phyloP scores from a whole-genome alignment of 2,113 vertebrate species.

The Anhinga rufa region DNA sequence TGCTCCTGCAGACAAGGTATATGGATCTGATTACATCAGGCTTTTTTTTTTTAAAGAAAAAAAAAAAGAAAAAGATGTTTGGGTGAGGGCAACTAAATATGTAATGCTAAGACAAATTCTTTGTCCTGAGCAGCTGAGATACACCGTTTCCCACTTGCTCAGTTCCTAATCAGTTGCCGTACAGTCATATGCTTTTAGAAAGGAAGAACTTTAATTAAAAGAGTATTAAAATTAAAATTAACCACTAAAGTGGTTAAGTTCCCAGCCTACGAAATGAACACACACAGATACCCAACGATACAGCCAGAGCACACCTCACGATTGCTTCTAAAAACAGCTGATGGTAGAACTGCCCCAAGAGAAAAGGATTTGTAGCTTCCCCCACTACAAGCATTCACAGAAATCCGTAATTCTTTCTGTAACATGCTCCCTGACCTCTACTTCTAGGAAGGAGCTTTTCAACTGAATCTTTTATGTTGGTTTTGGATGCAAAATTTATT shows the following conservation, averaged over 20 bases:
- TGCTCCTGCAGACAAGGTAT: neutral
- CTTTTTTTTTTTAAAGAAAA: neutral
- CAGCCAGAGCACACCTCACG: neutral
- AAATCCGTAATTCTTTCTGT: neutral
- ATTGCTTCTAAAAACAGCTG: neutral
- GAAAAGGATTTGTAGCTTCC: neutral
- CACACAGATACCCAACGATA: neutral
- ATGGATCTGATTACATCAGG: neutral
- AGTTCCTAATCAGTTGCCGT: neutral
- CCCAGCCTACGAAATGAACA: neutral
- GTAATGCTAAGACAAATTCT: neutral
- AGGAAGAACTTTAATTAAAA: neutral
- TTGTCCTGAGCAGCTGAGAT: neutral
- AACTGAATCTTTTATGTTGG: neutral
- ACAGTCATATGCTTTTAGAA: neutral
- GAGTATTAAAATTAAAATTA: neutral
- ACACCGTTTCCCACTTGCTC: fast-evolving
- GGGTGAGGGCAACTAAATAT: neutral
- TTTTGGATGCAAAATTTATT: neutral
- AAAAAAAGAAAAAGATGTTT: neutral
- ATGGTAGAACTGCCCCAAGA: neutral
- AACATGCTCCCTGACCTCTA: neutral
- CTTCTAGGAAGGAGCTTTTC: neutral
- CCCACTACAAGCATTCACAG: neutral
- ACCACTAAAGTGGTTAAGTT: neutral